Conservation (phyloP, 2,888 invertebrate species). For the Craniophora ligustri region DNA sequence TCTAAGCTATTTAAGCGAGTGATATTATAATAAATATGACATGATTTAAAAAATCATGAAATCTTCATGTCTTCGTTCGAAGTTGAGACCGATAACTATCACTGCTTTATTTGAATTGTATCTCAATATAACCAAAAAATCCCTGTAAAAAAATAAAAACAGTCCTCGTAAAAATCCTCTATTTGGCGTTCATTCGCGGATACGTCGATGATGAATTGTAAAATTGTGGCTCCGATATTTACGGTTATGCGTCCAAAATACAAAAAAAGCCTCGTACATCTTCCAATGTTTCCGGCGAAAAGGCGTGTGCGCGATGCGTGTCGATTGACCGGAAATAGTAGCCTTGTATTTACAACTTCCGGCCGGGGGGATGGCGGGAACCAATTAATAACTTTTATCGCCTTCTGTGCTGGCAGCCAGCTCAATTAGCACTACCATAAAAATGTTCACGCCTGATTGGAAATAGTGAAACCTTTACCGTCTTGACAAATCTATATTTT, state of each 20-base stretch:
- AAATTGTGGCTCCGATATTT: background rate
- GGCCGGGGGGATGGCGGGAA: slow-evolving; percentile 73
- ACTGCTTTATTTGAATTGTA: no score
- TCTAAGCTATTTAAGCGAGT: no score
- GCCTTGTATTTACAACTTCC: slow-evolving; percentile 86
- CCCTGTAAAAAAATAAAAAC: no score
- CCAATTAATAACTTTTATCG: slow-evolving; percentile 88
- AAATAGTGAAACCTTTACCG: slow-evolving; percentile 48
- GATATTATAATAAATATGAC: no score
- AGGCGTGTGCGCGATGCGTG: slow-evolving; percentile 72
- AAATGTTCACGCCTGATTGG: slow-evolving; percentile 85
- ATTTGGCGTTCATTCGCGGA: no score
- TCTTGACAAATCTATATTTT: slow-evolving; percentile 29
- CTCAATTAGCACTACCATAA: slow-evolving; percentile 84
- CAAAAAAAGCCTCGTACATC: slow-evolving; percentile 38
- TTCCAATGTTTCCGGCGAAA: slow-evolving; percentile 62
- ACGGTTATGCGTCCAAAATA: slow-evolving; percentile 8
- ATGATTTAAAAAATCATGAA: no score
- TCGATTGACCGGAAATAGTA: slow-evolving; percentile 84
- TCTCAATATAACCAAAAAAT: no score
- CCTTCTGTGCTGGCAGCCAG: slow-evolving; percentile 76
- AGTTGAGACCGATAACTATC: no score
- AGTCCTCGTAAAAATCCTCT: no score
- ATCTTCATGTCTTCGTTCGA: no score
- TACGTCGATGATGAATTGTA: background rate